Base-by-base conservation (phyloP, 2,797 vertebrate species). In the Sciaenops ocellatus region DNA sequence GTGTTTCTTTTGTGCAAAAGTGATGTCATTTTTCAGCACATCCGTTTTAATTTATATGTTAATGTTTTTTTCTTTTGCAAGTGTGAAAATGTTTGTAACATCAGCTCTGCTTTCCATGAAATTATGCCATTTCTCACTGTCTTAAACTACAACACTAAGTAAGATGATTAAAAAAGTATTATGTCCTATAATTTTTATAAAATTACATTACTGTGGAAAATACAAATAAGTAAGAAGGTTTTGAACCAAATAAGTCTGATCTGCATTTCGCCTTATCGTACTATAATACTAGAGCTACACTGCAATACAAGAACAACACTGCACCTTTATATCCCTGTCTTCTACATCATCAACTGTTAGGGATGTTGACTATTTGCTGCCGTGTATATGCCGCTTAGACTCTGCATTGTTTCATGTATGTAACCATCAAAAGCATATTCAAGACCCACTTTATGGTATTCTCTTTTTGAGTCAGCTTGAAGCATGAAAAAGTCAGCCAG, bases 11-110 rank as follows among this genome's bases (percentile, higher is more conserved):
- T 55, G n/a, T 59, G 22, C 6, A 56, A 38, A 56, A 76, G 3
- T 65, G 55, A 51, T 46, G 15, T 20, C 13, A 50, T 79, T 66
- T 68, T 68, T 67, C 56, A 68, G 8, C 41, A 55, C 17, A 20
- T 5, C n/a, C 61, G 52, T 78, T 62, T 48, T 18, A 38, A 61
- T 55, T 71, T 34, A 20, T 0, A 34, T 55, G 3, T 38, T 48
- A 2, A 48, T 47, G 6, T 42, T 22, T 15, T n/a, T 7, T 41
- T 69, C 2, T 61, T 66, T 54, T 44, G 15, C 4, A 7, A 59
- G 10, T 62, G 34, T 51, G 16, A 24, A 41, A 17, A 71, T 47
- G 11, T 65, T 17, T 72, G 0, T 22, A 16, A 17, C 6, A 6
- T 47, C 38, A 2, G 5, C n/a, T 48, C 3, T 10, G 47, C 20